Evolutionary conservation across 2,797 vertebrate genomes (phyloP), one percentile per base, ranked within the genome.

Genomic region (Arremon aurantiirostris): DNA sequence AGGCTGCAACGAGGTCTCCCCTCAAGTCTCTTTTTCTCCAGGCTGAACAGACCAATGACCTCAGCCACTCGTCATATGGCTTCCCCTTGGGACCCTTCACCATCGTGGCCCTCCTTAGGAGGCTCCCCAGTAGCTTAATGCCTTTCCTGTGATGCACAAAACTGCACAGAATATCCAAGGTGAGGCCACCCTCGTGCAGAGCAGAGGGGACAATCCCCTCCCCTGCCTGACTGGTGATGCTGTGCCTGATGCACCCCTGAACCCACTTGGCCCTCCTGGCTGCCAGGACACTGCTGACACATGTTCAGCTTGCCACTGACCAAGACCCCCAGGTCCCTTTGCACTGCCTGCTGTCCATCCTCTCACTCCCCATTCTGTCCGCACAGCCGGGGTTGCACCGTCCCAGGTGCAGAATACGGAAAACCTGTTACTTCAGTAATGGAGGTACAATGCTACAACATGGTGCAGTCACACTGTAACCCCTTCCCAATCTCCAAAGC

Each of bases 161-260:
- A 53, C 30, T 41, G 39, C 47, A 13, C 63, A 30, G n/a, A 30
- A 6, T 23, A 39, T 13, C 21, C n/a, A 28, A 66, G 60, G 30
- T 6, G 46, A 66, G 21, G 53, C 28, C 1, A 0, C 3, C 14
- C 9, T 30, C 30, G 68, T 1, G 1, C 28, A 52, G 39, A 46
- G 46, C 53, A 39, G 20, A 59, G 39, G 0, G 60, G 11, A 27
- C 30, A 53, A 60, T 59, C 21, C 13, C 23, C 28, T 46, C 28
- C 34, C 24, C 39, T 15, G 21, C 12, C 39, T 0, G 0, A 6
- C 46, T 22, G 60, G 37, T 1, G 0, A 15, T 52, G 47, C 41
- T 47, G 18, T 70, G 46, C 12, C 46, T 27, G 60, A 66, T 66
- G 39, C 11, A 0, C 13, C 37, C 28, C 9, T 15, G 53, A 2